These are phyloP conservation scores for Acronicta aceris DNA, from an alignment of 2,888 invertebrate genomes.

Conservation along the genomic window DNA sequence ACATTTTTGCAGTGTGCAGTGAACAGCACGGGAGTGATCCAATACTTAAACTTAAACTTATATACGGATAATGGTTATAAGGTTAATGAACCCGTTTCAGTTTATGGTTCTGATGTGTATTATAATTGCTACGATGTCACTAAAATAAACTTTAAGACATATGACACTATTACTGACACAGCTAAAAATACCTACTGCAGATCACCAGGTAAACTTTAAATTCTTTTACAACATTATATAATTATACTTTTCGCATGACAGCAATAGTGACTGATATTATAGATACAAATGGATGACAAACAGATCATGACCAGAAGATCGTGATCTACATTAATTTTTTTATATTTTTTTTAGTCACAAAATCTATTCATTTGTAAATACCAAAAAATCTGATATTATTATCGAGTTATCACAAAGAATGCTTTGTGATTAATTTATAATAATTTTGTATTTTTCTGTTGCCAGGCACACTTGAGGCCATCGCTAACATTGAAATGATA, in stretches of 20 bases:
- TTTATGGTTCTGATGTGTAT: slow-evolving; percentile 48
- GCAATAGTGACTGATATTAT: too few species aligned
- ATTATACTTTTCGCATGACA: too few species aligned
- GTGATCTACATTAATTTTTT: too few species aligned
- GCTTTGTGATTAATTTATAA: too few species aligned
- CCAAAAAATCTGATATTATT: too few species aligned
- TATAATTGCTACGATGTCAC: slow-evolving; percentile 69
- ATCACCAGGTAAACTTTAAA: slow-evolving; percentile 66
- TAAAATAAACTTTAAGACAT: slow-evolving; percentile 66
- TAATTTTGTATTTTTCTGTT: not conserved
- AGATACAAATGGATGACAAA: too few species aligned
- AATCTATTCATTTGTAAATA: too few species aligned
- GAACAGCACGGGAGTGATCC: slow-evolving; percentile 83
- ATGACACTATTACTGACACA: slow-evolving; percentile 69
- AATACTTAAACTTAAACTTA: slow-evolving; percentile 81
- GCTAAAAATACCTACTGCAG: slow-evolving; percentile 74
- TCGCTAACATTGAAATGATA: slow-evolving; percentile 59
- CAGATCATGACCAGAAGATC: too few species aligned
- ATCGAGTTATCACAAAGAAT: too few species aligned
- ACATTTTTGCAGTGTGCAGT: slow-evolving; percentile 63
- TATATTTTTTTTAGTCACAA: too few species aligned
- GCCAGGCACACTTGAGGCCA: slow-evolving; percentile 85
- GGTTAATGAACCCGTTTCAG: slow-evolving; percentile 64
- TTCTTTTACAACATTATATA: too few species aligned
- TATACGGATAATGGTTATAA: slow-evolving; percentile 85